phyloP scores from a whole-genome alignment of 2,113 vertebrate genomes.

The Neodon shergylaensis region DNA sequence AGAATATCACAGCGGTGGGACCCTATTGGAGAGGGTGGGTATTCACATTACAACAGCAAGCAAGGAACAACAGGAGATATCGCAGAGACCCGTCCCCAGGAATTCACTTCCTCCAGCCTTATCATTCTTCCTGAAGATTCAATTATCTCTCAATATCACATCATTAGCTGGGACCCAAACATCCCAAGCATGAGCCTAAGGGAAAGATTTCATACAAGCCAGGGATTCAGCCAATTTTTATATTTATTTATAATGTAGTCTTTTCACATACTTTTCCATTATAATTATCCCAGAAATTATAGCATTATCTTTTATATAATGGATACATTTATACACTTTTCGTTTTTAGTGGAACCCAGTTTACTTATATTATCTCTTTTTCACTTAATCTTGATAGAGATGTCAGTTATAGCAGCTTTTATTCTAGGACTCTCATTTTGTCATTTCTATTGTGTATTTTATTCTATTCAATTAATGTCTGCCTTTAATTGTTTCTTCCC shows the following conservation, averaged over 20 bases:
- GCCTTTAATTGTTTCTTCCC: not conserved
- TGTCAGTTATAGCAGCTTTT: conserved; percentile 20
- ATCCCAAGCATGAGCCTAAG: not conserved
- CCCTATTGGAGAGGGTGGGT: no score
- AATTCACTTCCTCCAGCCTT: not conserved
- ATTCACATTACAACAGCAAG: not conserved
- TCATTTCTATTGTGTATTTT: not conserved
- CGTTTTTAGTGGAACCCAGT: not conserved
- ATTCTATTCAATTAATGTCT: conserved; percentile 33
- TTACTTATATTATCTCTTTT: not conserved
- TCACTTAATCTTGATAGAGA: not conserved
- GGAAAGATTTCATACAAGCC: not conserved
- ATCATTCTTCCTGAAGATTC: not conserved
- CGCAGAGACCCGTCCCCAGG: no score
- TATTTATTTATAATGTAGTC: not conserved
- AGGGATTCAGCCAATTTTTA: not conserved
- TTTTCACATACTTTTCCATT: not conserved
- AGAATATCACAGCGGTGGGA: no score
- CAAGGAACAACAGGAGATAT: no score
- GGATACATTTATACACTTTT: not conserved
- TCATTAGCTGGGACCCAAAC: not conserved
- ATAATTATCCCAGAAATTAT: not conserved
- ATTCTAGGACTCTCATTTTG: not conserved
- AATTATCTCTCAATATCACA: not conserved
- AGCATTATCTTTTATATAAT: not conserved